Evolutionary conservation across 2,888 invertebrate species (phyloP).

Genomic region (Silvanus unidentatus): DNA sequence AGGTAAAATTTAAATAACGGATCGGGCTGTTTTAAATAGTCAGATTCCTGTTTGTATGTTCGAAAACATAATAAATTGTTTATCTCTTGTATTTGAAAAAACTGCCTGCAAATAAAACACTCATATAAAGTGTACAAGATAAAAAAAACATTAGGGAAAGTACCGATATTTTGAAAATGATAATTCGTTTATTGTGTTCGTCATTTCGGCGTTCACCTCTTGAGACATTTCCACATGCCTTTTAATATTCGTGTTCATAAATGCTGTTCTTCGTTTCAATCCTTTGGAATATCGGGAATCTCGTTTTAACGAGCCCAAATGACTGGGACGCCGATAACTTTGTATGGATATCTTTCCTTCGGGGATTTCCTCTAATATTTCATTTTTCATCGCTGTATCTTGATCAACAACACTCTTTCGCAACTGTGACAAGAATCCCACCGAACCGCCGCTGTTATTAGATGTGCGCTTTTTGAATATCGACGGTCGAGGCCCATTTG

Average conservation of each 20-base stretch:
- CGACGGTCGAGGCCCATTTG: background rate
- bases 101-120: conserved; percentile 57
- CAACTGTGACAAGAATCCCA: no score
- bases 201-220: conserved; percentile 71
- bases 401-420: no score
- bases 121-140: no score
- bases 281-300: conserved; percentile 16
- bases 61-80: conserved; percentile 59
- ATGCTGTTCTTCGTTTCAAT: conserved; percentile 49
- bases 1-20: conserved; percentile 81
- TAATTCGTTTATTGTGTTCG: conserved; percentile 74
- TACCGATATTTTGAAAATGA: conserved; percentile 74
- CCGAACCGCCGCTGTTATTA: no score
- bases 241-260: conserved; percentile 63
- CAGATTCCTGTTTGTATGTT: conserved; percentile 60
- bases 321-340: no score
- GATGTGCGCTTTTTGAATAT: background rate
- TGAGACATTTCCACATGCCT: conserved; percentile 61
- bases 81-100: conserved; percentile 57
- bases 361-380: no score
- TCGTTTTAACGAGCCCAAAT: background rate
- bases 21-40: conserved; percentile 70
- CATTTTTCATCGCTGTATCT: no score
- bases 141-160: no score
- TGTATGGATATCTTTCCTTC: no score